These are phyloP conservation scores for Microctenopoma steveboyesi DNA, from an alignment of 2,797 vertebrate species.

Conservation along the genomic window DNA sequence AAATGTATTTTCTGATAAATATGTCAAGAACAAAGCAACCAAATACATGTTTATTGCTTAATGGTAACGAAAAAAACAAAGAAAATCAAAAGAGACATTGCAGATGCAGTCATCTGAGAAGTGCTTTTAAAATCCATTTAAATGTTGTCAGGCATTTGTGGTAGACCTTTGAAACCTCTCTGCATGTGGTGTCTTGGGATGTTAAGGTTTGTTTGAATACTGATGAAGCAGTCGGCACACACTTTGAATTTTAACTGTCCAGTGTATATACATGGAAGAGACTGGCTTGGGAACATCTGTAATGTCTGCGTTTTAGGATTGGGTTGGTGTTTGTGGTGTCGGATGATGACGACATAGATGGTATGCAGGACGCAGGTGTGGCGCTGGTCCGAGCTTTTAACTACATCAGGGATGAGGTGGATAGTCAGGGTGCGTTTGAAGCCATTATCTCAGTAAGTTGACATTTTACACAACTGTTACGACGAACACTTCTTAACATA, in stretches of 20 bases:
- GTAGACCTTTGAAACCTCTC: constrained; percentile 45
- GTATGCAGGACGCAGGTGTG: constrained; percentile 92
- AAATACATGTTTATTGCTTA: not conserved
- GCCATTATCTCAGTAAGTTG: constrained; percentile 89
- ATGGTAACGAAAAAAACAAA: not conserved
- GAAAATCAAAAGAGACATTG: not conserved
- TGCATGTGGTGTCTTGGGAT: constrained; percentile 41
- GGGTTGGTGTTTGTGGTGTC: constrained; percentile 96
- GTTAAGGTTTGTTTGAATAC: constrained; percentile 55
- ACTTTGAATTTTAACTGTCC: constrained; percentile 45
- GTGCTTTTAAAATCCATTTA: constrained; percentile 45
- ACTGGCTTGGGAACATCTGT: not conserved
- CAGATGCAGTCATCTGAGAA: not conserved
- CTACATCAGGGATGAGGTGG: constrained; percentile 92
- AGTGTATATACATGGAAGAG: not conserved
- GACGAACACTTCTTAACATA: not conserved
- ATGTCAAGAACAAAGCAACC: not conserved
- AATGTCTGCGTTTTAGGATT: constrained; percentile 82
- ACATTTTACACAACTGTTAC: not conserved
- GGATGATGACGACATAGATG: constrained; percentile 90
- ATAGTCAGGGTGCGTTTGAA: constrained; percentile 92
- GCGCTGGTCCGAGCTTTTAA: constrained; percentile 93
- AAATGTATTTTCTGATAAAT: not conserved
- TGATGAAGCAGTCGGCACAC: constrained; percentile 46
- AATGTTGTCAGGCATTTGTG: constrained; percentile 45